Percentiles rank a stretch among this genome's conserved stretches.
These are phyloP conservation scores for Lasioglossum villosulum DNA, from an alignment of 2,888 invertebrate species.

Conservation along the genomic window DNA sequence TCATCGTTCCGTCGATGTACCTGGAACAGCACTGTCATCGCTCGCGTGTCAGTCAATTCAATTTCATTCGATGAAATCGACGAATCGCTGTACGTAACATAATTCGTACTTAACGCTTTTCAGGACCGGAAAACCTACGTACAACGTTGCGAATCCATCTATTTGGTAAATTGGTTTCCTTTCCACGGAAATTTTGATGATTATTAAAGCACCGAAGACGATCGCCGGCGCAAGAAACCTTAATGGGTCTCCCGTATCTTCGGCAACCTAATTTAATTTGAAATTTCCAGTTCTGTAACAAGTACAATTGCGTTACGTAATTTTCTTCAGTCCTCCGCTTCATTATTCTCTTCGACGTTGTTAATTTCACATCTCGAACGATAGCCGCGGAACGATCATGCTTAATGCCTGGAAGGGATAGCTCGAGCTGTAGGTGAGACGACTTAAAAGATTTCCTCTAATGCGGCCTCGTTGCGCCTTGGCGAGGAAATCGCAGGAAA, in stretches of 20 bases:
- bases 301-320: neutral
- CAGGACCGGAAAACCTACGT: no score
- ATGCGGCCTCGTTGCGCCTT: neutral
- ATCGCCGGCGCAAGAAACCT: no score
- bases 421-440: neutral
- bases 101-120: neutral
- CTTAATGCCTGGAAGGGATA: slow-evolving; percentile 16
- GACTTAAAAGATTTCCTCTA: slow-evolving; percentile 35
- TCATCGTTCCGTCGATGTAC: neutral
- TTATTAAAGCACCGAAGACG: no score
- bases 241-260: neutral
- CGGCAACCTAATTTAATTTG: neutral
- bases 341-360: slow-evolving; percentile 22
- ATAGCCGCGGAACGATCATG: slow-evolving; percentile 29
- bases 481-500: neutral
- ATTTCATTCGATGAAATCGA: neutral
- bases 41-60: neutral
- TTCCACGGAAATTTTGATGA: no score
- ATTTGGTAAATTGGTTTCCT: no score
- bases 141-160: no score
- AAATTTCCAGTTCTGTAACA: neutral
- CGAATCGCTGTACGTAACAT: neutral
- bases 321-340: slow-evolving; percentile 25
- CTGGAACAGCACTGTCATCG: neutral
- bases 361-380: slow-evolving; percentile 39